Base-by-base conservation (phyloP, 2,113 vertebrate species). In the Callipepla squamata region DNA sequence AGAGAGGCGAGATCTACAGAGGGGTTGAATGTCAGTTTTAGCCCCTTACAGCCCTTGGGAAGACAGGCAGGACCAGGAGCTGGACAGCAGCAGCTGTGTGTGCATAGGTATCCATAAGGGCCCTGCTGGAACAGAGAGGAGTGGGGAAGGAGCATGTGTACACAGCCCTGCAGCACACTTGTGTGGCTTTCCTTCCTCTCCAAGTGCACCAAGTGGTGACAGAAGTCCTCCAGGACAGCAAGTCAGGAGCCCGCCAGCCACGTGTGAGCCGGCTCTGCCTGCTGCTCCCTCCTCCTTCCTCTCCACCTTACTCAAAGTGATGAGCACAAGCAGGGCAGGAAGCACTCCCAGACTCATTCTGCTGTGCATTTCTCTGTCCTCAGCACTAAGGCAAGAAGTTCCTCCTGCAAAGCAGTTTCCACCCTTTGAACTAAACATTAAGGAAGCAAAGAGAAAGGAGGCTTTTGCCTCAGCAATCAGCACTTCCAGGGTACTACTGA, bases 81-180 rank as follows among this genome's bases (percentile, higher is more conserved):
- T 20, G 70, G 58, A 80, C 13, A 66, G 65, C 40, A 53, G 59
- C 53, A 82, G 58, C 53, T 50, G 13, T 44, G 9, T 40, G n/a
- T 17, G 6, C 81, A 45, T 4, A 30, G 0, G 0, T 87, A 48
- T 58, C 67, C 85, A 44, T 17, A 55, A 45, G 11, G 22, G 9
- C 53, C 65, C 30, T 45, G 50, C 40, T 68, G 48, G 20, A 66
- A 38, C 67, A 85, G 75, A 55, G 26, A 30, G 14, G 59, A 8
- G 38, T 19, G 23, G 42, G 32, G 1, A 2, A 74, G 55, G 2
- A 83, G 19, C 0, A 2, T 63, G 87, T 8, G 12, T 68, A 28
- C 55, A 36, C 65, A 83, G 59, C 65, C 72, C 51, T 67, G 85
- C 36, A 85, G 87, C 79, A 59, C 2, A 82, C 82, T 87, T 80